Percentiles rank a stretch among this genome's conserved stretches.
Conservation (phyloP, 2,888 invertebrate species). For the Ichneumoninae sp. region DNA sequence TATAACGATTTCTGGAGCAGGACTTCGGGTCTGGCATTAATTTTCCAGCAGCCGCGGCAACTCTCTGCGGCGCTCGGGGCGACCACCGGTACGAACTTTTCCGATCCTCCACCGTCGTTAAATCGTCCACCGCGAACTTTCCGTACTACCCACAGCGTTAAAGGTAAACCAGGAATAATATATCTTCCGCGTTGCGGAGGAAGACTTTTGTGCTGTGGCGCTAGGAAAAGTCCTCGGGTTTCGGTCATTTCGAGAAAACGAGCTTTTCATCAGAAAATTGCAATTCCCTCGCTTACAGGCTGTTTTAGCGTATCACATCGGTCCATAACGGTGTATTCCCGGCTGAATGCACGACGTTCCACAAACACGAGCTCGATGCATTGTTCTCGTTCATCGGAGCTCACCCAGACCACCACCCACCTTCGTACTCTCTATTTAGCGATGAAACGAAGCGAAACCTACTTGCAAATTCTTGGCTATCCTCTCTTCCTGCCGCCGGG, state of each 20-base stretch:
- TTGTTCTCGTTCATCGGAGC: constrained; percentile 19
- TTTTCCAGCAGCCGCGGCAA: constrained; percentile 40
- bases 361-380: constrained; percentile 5
- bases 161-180: constrained; percentile 45
- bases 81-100: constrained; percentile 50
- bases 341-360: background rate
- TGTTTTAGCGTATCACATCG: background rate
- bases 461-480: constrained; percentile 38
- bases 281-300: constrained; percentile 12
- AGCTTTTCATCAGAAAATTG: constrained; percentile 56
- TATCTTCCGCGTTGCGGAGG: constrained; percentile 12
- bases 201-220: constrained; percentile 10
- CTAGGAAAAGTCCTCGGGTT: constrained; percentile 8
- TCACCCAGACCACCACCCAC: background rate
- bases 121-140: constrained; percentile 54
- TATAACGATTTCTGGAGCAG: constrained; percentile 63
- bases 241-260: constrained; percentile 32
- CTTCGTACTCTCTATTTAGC: constrained; percentile 5
- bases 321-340: background rate
- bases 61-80: constrained; percentile 29
- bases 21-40: constrained; percentile 58
- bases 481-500: constrained; percentile 14
- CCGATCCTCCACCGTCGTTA: constrained; percentile 53
- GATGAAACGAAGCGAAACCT: constrained; percentile 29
- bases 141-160: constrained; percentile 37